Base-by-base conservation (phyloP, 64 coral and sea anemone genomes). In the Stylophora pistillata region DNA sequence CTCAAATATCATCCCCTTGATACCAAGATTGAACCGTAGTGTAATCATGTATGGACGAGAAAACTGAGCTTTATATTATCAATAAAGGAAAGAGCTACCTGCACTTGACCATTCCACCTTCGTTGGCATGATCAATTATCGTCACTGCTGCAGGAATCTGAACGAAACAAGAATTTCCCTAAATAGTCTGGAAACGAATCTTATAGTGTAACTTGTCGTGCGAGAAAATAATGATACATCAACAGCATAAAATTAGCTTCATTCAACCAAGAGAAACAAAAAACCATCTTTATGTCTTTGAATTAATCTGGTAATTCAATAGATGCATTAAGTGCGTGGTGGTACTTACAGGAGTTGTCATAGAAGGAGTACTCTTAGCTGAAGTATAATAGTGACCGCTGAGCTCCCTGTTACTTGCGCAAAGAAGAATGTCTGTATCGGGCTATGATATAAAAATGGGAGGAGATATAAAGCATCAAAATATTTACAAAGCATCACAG, bases 351-450 rank as follows among this genome's bases (percentile, higher is more conserved):
- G 77, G 77, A 79, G 6, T 18, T 17, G 77, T 79, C 23, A 2
- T 79, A 14, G 14, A 0, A 16, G 77, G 77, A 14, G 13, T 31
- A 28, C 0, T 18, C 6, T 13, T 14, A 2, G 0, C n/a, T 57
- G 10, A 10, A 0, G 77, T 55, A 18, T 79, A 79, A 79, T 79
- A 79, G 10, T 79, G 77, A 56, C 77, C 77, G 31, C 27, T 79
- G 6, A 30, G 55, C 0, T 14, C 1, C 20, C 0, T 2, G 59
- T 29, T 20, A 30, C 56, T 79, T 27, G 20, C 77, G 27, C 77
- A 79, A n/a, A 79, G 58, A 7, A 79, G 55, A 17, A 79, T 79
- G 27, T 79, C 77, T 3, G 77, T 61, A 79, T 79, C 27, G 11
- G 77, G 23, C 77, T 79, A 26, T n/a, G n/a, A n/a, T n/a, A n/a